Percentiles rank a stretch among this genome's conserved stretches.
Conservation (phyloP, 64 coral and sea anemone species). For the Montipora foliosa region DNA sequence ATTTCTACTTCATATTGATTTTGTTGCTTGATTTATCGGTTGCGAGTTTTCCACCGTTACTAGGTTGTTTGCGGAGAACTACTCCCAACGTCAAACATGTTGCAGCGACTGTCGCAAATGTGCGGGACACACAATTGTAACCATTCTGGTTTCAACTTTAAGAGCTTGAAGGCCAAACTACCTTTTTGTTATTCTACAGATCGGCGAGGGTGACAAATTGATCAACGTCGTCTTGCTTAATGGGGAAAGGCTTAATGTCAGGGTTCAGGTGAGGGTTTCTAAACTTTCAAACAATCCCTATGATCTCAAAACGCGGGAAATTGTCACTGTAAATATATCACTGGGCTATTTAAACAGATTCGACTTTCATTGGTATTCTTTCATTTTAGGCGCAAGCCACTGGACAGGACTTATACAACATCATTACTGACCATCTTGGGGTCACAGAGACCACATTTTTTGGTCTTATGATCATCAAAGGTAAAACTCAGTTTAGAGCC, state of each 20-base stretch:
- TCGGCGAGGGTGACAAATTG: constrained; percentile 98
- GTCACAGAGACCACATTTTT: constrained; percentile 94
- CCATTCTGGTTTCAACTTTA: background rate
- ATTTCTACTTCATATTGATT: background rate
- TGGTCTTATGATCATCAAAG: constrained; percentile 99
- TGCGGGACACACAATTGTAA: background rate
- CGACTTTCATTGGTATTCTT: background rate
- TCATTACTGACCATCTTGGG: constrained; percentile 90
- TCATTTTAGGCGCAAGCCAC: constrained; percentile 69
- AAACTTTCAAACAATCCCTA: too few species aligned
- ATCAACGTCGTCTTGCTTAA: constrained; percentile 95
- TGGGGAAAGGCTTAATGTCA: constrained; percentile 95
- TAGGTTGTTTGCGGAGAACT: too few species aligned
- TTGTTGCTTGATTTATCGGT: too few species aligned
- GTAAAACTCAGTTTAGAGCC: background rate
- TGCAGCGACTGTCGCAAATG: background rate
- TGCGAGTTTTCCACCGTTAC: too few species aligned
- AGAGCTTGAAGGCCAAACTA: background rate
- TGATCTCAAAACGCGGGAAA: too few species aligned
- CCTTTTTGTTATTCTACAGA: constrained; percentile 50
- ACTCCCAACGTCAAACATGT: too few species aligned
- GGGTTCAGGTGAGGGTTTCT: constrained; percentile 78
- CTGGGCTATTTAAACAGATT: too few species aligned
- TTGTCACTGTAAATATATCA: too few species aligned
- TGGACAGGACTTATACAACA: constrained; percentile 92